Base-by-base conservation (phyloP, 2,113 vertebrate species). In the Notarius lentiginosus region DNA sequence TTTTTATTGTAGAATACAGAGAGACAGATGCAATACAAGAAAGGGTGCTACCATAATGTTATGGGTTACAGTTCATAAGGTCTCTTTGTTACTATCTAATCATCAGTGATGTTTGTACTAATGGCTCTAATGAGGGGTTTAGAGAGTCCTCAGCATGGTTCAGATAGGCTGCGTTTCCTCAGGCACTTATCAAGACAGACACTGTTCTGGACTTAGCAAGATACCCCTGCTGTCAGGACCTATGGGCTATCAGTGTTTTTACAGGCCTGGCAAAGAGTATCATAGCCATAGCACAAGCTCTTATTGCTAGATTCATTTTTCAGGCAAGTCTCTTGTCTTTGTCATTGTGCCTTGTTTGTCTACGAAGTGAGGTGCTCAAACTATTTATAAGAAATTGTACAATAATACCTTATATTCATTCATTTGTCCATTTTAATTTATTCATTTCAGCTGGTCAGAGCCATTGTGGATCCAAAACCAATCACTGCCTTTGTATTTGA, bases 101-200 rank as follows among this genome's bases (percentile, higher is more conserved):
- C 87, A 86, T 9, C 20, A 80, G 17, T 83, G 73, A 83, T 55
- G 75, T 88, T 85, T 86, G 84, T 83, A 85, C 84, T 87, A 90
- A 88, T 87, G 79, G 83, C 72, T 72, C 68, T 89, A 85, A 87
- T 84, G 68, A 81, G 82, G 24, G 47, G 24, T 68, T 82, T 58
- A 75, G 68, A 63, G 34, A 20, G 41, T 56, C 17, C 65, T 75
- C 82, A 85, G 60, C 75, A 24, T 22, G 73, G 79, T 27, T 83
- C 72, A 87, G 83, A 81, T 82, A 65, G 17, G 41, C 85, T 58
- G 88, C 58, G 76, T 85, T 81, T 73, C 34, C 60, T 82, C 75
- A 77, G 75, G 82, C 77, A 82, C 89, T 89, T 87, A 89, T 90
- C 91, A 86, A 27, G 76, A 24, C 22, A 73, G 76, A 72, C 41